Base-by-base conservation (phyloP, 92 coral and sea anemone genomes). In the Bergia sp. region DNA sequence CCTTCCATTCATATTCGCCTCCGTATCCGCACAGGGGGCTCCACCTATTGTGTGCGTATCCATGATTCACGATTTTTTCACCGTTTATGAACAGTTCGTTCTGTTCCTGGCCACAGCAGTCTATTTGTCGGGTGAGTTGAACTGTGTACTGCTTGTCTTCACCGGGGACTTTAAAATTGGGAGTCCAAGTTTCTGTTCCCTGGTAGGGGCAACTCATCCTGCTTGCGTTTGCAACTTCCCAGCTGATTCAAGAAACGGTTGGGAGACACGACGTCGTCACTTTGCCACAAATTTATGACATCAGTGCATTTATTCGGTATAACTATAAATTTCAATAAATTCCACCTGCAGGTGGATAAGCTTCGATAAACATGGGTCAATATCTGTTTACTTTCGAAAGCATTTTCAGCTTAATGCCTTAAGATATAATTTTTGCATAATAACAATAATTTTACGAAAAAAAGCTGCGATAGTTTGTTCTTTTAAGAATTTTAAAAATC, bases 1-100 rank as follows among this genome's bases (percentile, higher is more conserved):
- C 82, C 13, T 58, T 61, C 91, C 91, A 89, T 15, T 57, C 88
- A 41, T 89, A 89, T 40, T 73, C 65, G 50, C 91, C 91, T 13
- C 91, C 91, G 38, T 7, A 8, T 7, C 79, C 43, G 57, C 92
- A 89, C 40, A 89, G 37, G 1, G 92, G 92, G 42, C 92, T 89
- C 29, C 89, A 89, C 20, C 69, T 85, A 69, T 89, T 89, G 84
- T 89, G 89, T 13, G 16, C 73, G 7, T 82, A 67, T 61, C 74
- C 80, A 76, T 89, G 80, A 50, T 89, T 86, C 29, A 5, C 21
- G 7, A 77, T 71, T 79, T 77, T 75, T 20, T 64, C 85, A 53
- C 84, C 81, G 77, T 85, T 88, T 44, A 84, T 82, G 77, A 89
- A 84, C 69, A 89, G 80, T 69, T 89, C 81, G 80, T 89, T 84